Conservation (phyloP, 2,888 invertebrate species). For the Drosophila nigricruria region DNA sequence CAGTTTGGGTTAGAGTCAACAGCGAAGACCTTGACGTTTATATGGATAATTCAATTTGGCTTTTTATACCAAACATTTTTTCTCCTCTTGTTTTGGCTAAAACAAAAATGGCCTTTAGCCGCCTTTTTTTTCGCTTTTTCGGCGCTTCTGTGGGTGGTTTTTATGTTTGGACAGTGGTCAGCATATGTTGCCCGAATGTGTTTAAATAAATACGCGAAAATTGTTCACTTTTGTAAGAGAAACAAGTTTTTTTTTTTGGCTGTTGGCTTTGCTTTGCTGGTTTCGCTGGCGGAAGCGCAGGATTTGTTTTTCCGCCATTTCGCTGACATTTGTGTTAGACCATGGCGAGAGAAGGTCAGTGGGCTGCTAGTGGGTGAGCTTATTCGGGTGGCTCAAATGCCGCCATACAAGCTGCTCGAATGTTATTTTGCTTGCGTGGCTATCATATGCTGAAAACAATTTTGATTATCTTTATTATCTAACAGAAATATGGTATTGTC, state of each 20-base stretch:
- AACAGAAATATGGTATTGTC: not conserved
- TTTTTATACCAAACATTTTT: conserved; percentile 52
- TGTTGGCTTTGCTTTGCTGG: conserved; percentile 27
- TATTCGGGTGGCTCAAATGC: not conserved
- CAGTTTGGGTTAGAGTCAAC: conserved; percentile 26
- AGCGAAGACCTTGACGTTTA: conserved; percentile 65
- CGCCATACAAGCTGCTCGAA: conserved; percentile 21
- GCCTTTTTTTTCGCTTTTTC: conserved; percentile 57
- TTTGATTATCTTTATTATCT: conserved; percentile 3
- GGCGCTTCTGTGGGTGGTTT: conserved; percentile 21
- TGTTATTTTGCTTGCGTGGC: not conserved
- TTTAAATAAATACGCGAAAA: conserved; percentile 80
- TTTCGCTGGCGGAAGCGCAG: conserved; percentile 80
- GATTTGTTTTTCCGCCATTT: conserved; percentile 84
- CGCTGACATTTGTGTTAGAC: conserved; percentile 70
- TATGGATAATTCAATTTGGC: conserved; percentile 76
- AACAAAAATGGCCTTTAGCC: conserved; percentile 71
- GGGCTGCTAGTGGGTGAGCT: conserved; percentile 52
- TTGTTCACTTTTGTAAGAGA: conserved; percentile 72
- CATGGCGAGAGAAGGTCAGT: conserved; percentile 72
- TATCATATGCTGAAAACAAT: conserved; percentile 10
- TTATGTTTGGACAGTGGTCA: conserved; percentile 50
- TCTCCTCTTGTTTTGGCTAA: conserved; percentile 33
- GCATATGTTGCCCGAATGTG: conserved; percentile 74
- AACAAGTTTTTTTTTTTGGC: conserved; percentile 29